A percentile compares a stretch with the other conserved stretches of the same genome.
phyloP scores from a whole-genome alignment of 2,888 invertebrate genomes.

The Philhelius pedissequus region DNA sequence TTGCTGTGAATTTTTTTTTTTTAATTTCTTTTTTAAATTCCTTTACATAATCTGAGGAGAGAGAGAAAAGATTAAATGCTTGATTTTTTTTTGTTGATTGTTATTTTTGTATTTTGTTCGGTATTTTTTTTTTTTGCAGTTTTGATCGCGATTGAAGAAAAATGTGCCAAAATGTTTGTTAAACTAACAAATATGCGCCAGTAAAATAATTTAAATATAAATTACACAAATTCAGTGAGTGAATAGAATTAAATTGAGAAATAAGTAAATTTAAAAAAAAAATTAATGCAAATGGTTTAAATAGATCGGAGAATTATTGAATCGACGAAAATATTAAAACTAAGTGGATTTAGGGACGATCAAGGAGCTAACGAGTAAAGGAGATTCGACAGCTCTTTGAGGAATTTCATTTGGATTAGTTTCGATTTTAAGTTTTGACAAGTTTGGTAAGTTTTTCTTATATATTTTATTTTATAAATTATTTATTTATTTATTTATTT shows the following conservation, averaged over 20 bases:
- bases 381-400: conserved; percentile 10
- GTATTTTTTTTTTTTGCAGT: neutral
- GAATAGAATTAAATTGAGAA: conserved; percentile 1
- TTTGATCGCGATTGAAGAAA: conserved; percentile 6
- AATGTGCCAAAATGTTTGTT: conserved; percentile 54
- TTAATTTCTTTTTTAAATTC: conserved; percentile 7
- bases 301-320: neutral
- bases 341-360: conserved; percentile 20
- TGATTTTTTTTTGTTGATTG: neutral
- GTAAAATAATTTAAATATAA: conserved; percentile 17
- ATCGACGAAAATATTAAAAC: neutral
- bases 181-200: conserved; percentile 21
- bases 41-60: neutral
- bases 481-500: too few species aligned
- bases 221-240: conserved; percentile 13
- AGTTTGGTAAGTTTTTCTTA: conserved; percentile 61
- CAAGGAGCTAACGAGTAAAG: conserved; percentile 10
- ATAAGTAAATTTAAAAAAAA: neutral
- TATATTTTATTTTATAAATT: too few species aligned
- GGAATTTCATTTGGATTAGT: conserved; percentile 40
- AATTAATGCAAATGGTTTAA: neutral
- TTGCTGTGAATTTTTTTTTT: too few species aligned
- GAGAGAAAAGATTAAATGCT: conserved; percentile 20
- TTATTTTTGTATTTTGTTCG: neutral
- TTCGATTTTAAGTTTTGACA: conserved; percentile 46